Evolutionary conservation across 2,113 vertebrate species (phyloP).

Genomic region (Cnemophilus loriae): DNA sequence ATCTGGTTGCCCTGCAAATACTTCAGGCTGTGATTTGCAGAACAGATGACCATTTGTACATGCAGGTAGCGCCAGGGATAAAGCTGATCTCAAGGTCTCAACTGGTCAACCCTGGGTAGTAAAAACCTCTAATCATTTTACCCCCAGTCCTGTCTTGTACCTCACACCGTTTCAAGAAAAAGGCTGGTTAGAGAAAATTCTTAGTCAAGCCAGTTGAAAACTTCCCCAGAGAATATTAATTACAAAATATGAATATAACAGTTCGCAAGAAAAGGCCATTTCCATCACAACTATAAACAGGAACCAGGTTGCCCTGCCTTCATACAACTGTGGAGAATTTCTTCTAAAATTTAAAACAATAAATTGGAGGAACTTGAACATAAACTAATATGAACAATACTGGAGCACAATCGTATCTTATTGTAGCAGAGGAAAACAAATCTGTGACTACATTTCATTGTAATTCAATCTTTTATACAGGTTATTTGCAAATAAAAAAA

Average conservation of each 20-base stretch:
- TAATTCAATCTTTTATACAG: neutral
- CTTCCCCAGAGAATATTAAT: neutral
- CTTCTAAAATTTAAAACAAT: neutral
- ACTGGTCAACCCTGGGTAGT: neutral
- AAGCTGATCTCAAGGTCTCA: neutral
- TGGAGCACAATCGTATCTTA: neutral
- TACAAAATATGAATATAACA: neutral
- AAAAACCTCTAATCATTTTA: neutral
- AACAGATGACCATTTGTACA: neutral
- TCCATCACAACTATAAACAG: neutral
- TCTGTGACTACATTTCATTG: neutral
- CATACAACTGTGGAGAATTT: neutral
- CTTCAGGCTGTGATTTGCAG: neutral
- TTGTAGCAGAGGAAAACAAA: neutral
- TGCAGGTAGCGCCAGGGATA: neutral
- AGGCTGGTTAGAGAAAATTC: neutral
- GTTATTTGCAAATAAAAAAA: neutral
- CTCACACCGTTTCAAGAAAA: neutral
- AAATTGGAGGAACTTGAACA: neutral
- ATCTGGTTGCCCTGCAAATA: neutral
- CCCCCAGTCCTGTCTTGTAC: neutral
- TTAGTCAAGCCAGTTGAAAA: neutral
- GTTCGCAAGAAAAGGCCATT: neutral
- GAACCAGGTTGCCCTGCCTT: neutral
- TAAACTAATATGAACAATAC: neutral